phyloP scores from a whole-genome alignment of 2,113 vertebrate genomes.

The Macquaria australasica region DNA sequence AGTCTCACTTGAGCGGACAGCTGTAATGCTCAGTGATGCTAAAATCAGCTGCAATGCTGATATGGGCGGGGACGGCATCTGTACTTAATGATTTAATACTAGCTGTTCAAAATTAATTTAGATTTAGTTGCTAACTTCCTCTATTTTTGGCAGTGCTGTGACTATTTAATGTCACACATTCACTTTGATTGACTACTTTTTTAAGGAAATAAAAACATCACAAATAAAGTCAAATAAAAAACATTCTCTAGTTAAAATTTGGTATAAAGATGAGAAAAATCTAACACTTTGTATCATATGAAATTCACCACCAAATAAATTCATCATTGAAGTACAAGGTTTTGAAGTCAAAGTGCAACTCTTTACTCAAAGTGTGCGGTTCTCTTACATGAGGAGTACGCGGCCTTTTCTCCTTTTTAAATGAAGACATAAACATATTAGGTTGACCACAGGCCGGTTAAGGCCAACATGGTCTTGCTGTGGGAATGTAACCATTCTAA shows the following conservation, averaged over 20 bases:
- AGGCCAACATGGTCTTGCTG: conserved; percentile 49
- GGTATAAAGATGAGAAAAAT: not conserved
- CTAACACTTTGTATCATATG: not conserved
- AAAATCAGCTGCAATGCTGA: conserved; percentile 36
- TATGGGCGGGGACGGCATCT: conserved; percentile 35
- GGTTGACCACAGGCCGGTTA: conserved; percentile 34
- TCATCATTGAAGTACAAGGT: not conserved
- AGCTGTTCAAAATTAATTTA: conserved; percentile 40
- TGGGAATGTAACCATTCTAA: conserved; percentile 70
- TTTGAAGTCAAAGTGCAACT: not conserved
- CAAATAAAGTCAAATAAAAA: not conserved
- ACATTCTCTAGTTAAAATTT: not conserved
- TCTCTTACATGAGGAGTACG: not conserved
- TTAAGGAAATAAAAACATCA: not conserved
- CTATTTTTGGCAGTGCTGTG: not conserved
- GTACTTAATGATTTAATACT: conserved; percentile 48
- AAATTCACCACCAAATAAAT: not conserved
- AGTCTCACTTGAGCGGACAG: conserved; percentile 33
- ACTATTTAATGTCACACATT: not conserved
- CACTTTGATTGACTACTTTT: not conserved
- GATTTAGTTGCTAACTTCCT: not conserved
- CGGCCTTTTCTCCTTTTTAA: conserved; percentile 1
- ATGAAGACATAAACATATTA: conserved; percentile 49
- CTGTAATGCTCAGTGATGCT: conserved; percentile 31
- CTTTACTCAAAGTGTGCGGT: not conserved